Conservation (phyloP, 2,888 invertebrate genomes). For the Tenthredo mesomela region DNA sequence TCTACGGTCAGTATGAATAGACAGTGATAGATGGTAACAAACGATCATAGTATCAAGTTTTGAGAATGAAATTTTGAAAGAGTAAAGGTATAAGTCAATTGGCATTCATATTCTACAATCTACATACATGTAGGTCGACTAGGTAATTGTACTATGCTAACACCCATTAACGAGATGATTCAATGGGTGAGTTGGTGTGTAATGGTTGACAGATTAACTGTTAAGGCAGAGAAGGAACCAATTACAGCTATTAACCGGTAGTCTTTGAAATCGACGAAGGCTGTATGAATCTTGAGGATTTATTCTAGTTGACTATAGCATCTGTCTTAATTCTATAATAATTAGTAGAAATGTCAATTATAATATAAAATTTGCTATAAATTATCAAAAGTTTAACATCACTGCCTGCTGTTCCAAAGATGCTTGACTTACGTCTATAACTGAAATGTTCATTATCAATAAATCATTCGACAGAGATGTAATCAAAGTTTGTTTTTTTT, state of each 20-base stretch:
- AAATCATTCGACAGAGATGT: conserved; percentile 20
- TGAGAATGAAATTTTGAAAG: conserved; percentile 1
- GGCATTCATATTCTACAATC: conserved; percentile 23
- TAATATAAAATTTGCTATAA: background rate
- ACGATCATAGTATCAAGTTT: conserved; percentile 6
- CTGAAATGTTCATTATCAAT: conserved; percentile 21
- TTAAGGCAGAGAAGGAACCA: conserved; percentile 39
- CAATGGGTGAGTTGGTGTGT: conserved; percentile 25
- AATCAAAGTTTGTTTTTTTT: conserved; percentile 25
- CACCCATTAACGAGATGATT: conserved; percentile 39
- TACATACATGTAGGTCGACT: conserved; percentile 26
- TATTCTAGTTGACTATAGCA: background rate
- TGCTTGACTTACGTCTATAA: background rate
- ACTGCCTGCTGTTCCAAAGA: background rate
- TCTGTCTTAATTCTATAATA: conserved; percentile 4
- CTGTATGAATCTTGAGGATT: conserved; percentile 18
- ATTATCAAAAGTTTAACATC: conserved; percentile 1
- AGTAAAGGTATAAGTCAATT: conserved; percentile 31
- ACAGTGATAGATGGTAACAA: background rate
- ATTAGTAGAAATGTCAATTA: conserved; percentile 7
- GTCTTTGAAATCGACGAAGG: conserved; percentile 34
- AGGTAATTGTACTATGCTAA: conserved; percentile 29
- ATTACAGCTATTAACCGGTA: conserved; percentile 28
- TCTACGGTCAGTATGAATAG: background rate
- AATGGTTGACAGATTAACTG: conserved; percentile 41